Percentiles rank a stretch among this genome's conserved stretches.
These are phyloP conservation scores for Sminthurides bifidus DNA, from an alignment of 1,140 invertebrate species.

Conservation along the genomic window DNA sequence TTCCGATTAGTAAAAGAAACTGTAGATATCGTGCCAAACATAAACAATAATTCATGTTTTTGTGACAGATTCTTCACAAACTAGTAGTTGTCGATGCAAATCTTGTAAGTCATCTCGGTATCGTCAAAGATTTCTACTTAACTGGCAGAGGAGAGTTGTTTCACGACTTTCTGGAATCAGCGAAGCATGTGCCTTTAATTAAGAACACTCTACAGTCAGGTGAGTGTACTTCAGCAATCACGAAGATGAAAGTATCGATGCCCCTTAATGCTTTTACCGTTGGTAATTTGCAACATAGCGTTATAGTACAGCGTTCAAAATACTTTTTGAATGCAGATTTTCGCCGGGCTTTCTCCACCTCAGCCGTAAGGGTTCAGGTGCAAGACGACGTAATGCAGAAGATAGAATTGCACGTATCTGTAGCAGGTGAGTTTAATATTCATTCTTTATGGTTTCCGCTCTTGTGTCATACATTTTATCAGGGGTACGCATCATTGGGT, in stretches of 20 bases:
- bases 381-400: conserved; percentile 27
- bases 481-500: not conserved
- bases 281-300: not conserved
- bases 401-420: conserved; percentile 10
- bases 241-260: not conserved
- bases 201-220: not conserved
- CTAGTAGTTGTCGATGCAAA: conserved; percentile 24
- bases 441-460: not conserved
- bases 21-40: not conserved
- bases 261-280: not conserved
- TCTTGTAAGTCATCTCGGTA: conserved; percentile 23
- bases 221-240: too few species aligned
- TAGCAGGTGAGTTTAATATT: not conserved
- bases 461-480: not conserved
- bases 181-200: not conserved
- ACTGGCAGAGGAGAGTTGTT: conserved; percentile 29
- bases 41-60: conserved; percentile 1
- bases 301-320: not conserved
- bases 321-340: conserved; percentile 13
- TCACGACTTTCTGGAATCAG: conserved; percentile 24
- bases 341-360: conserved; percentile 9
- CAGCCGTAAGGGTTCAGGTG: conserved; percentile 25
- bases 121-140: conserved; percentile 31
- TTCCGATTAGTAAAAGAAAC: too few species aligned
- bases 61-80: conserved; percentile 25